A percentile compares a stretch with the other conserved stretches of the same genome.
Conservation (phyloP, 2,888 invertebrate genomes). For the Julus scanicus region DNA sequence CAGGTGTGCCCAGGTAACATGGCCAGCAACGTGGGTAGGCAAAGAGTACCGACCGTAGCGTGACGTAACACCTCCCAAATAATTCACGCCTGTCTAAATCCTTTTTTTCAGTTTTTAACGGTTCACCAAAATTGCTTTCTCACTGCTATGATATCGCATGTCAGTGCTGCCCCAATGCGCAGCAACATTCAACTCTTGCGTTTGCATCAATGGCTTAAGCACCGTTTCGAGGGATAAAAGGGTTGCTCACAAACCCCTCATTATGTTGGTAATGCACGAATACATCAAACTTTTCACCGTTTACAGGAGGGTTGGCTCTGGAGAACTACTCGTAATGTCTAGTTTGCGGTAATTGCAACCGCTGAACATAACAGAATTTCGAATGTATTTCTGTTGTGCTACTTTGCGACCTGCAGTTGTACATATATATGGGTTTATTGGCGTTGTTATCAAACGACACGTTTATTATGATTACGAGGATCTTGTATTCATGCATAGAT, state of each 20-base stretch:
- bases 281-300: background rate
- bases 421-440: too few relatives aligned
- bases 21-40: background rate
- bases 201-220: background rate
- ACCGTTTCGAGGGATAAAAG: constrained; percentile 1
- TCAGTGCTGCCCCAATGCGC: background rate
- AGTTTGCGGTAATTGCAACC: background rate
- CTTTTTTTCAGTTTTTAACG: background rate
- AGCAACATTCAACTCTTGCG: background rate
- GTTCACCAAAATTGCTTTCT: constrained; percentile 9
- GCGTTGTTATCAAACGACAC: too few relatives aligned
- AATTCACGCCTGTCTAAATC: background rate
- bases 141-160: background rate
- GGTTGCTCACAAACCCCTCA: background rate
- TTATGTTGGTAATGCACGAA: background rate
- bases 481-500: too few relatives aligned
- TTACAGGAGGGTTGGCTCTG: background rate
- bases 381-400: too few relatives aligned
- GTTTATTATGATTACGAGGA: too few relatives aligned
- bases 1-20: constrained; percentile 53
- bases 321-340: background rate
- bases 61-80: background rate
- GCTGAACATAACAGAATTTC: background rate
- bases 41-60: background rate
- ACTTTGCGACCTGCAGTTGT: too few relatives aligned